Evolutionary conservation across 2,888 invertebrate genomes (phyloP).

Genomic region (Cataglyphis albicans): DNA sequence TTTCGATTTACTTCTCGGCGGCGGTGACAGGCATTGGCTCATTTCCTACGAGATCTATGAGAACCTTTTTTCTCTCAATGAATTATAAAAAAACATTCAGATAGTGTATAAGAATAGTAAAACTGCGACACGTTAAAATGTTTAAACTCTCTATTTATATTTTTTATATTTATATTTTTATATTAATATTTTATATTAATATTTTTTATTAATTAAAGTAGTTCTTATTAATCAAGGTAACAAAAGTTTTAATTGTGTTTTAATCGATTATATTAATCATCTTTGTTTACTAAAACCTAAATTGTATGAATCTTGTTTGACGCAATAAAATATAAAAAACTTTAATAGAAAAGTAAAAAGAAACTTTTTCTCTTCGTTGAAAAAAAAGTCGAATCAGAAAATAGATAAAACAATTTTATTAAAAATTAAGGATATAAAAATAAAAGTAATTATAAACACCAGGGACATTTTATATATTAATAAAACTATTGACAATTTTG

Average conservation of each 20-base stretch:
- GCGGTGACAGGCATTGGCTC: background rate
- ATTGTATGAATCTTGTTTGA: background rate
- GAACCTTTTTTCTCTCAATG: conserved; percentile 4
- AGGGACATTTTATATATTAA: background rate
- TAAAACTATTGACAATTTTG: background rate
- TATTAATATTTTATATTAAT: no score
- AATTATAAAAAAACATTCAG: conserved; percentile 38
- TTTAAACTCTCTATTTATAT: background rate
- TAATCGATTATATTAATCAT: background rate
- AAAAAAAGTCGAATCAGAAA: background rate
- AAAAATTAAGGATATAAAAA: background rate
- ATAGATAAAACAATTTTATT: background rate
- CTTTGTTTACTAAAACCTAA: background rate
- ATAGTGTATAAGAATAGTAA: background rate
- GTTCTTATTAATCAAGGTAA: background rate
- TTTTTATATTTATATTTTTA: no score
- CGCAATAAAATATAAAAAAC: background rate
- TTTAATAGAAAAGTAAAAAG: background rate
- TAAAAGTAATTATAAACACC: background rate
- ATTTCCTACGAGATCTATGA: conserved; percentile 26
- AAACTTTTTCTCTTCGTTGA: background rate
- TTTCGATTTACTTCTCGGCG: conserved; percentile 33
- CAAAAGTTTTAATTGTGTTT: background rate
- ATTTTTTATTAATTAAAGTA: no score
- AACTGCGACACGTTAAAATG: background rate